Base-by-base conservation (phyloP, 2,888 invertebrate species). In the Agrochola litura region DNA sequence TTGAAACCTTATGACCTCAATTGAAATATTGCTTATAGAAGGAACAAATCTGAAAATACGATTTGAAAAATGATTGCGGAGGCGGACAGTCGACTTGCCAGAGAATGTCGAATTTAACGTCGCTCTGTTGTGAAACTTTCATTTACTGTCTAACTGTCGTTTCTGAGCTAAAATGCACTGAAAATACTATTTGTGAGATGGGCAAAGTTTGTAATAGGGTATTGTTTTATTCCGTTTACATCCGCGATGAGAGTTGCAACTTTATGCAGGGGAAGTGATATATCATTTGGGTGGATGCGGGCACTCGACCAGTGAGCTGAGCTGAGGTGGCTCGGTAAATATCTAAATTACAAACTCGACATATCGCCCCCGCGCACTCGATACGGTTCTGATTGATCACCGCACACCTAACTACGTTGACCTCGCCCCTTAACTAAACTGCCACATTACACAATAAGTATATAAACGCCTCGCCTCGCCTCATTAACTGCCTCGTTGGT, bases 311-410 rank as follows among this genome's bases (percentile, higher is more conserved):
- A 83, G 73, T 64, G 68, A 70, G 69, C 76, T 79, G 74, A 61
- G 82, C 75, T 78, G 76, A 80, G 84, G 79, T 86, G 83, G 83
- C 52, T 77, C 65, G 63, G 80, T 82, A 88, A 89, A 84, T 88
- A 91, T 88, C 90, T 91, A 90, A 91, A 89, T 90, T 91, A 89
- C 90, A 87, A 90, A 90, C 89, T 90, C 82, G 88, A 90, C 90
- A 88, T 89, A 90, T 89, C 89, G 86, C 86, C 74, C 78, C 73
- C 77, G 77, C 85, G 77, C 89, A 88, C 81, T 88, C 88, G 89
- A 91, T 90, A 89, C 88, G 82, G 71, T 74, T 43, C 88, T 93
- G 93, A 93, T 93, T 91, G 93, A 93, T 94, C 90, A 90, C 91
- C 89, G 84, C 71, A 65, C 72, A 79, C 78, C 79, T 85, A 86